A percentile compares a stretch with the other conserved stretches of the same genome.
Conservation (phyloP, 2,113 vertebrate species). For the Carassius gibelio region DNA sequence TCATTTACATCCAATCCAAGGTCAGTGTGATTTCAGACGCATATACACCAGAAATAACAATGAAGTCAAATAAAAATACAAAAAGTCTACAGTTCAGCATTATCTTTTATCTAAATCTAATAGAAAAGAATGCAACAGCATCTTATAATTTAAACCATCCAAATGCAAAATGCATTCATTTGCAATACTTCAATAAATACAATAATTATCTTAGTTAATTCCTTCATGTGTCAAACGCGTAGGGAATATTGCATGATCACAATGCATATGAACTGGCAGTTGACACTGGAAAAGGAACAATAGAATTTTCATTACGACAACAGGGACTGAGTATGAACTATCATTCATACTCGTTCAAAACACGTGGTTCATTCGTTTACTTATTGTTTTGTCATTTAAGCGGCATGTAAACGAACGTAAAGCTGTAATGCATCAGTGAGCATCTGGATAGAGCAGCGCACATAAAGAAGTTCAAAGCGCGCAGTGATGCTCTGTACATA, state of each 20-base stretch:
- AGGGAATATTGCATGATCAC: not conserved
- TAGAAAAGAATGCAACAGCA: not conserved
- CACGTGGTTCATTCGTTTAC: slow-evolving; percentile 18
- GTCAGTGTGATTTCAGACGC: not conserved
- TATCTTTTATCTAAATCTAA: not conserved
- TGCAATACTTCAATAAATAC: not conserved
- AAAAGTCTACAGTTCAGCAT: not conserved
- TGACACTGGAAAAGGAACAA: slow-evolving; percentile 5
- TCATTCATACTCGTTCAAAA: not conserved
- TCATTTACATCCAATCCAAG: not conserved
- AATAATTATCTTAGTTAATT: not conserved
- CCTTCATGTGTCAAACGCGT: not conserved
- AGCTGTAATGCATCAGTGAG: not conserved
- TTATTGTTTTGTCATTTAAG: not conserved
- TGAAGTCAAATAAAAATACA: not conserved
- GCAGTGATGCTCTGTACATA: slow-evolving; percentile 8
- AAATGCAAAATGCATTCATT: not conserved
- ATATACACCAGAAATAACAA: not conserved
- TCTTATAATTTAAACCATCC: not conserved
- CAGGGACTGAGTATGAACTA: not conserved
- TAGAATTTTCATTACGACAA: slow-evolving; percentile 13
- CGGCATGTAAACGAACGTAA: not conserved
- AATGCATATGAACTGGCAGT: not conserved
- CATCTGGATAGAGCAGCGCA: slow-evolving; percentile 9
- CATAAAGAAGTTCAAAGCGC: slow-evolving; percentile 26